Evolutionary conservation across 1,140 invertebrate species (phyloP).

Genomic region (Paracyclopina nana): DNA sequence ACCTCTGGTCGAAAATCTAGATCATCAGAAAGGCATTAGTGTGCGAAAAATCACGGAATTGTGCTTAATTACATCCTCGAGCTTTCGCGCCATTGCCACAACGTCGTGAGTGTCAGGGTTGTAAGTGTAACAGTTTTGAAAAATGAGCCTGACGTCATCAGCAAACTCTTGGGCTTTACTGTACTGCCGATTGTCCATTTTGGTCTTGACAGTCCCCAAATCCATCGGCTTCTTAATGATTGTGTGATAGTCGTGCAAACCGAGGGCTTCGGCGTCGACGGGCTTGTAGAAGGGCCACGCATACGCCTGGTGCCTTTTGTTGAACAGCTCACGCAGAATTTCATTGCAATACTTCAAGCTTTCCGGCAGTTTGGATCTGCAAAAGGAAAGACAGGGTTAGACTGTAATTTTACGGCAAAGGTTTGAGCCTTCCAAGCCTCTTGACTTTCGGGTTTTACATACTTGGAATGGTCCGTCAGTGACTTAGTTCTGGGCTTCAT

Average conservation of each 20-base stretch:
- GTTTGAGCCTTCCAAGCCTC: too few species aligned
- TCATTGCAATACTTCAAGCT: conserved; percentile 79
- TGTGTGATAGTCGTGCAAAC: conserved; percentile 92
- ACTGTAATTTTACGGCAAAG: too few species aligned
- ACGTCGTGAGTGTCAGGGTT: conserved; percentile 94
- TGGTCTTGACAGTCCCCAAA: conserved; percentile 82
- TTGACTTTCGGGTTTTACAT: too few species aligned
- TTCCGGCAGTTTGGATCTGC: conserved; percentile 38
- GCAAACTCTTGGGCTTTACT: conserved; percentile 78
- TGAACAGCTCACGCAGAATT: conserved; percentile 82
- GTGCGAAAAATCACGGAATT: not conserved
- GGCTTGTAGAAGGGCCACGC: conserved; percentile 99
- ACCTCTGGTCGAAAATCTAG: not conserved
- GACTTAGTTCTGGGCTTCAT: too few species aligned
- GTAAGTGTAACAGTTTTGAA: conserved; percentile 97
- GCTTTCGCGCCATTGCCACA: conserved; percentile 82
- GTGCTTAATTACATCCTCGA: conserved; percentile 83
- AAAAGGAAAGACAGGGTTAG: too few species aligned
- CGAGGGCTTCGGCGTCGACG: conserved; percentile 83
- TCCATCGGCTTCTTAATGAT: conserved; percentile 99
- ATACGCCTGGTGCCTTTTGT: conserved; percentile 85
- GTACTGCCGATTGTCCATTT: conserved; percentile 89
- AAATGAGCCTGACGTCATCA: conserved; percentile 84
- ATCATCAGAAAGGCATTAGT: not conserved
- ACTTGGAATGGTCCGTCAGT: too few species aligned